A percentile compares a stretch with the other conserved stretches of the same genome.
phyloP scores from a whole-genome alignment of 2,113 vertebrate genomes.

The Hypomesus transpacificus region DNA sequence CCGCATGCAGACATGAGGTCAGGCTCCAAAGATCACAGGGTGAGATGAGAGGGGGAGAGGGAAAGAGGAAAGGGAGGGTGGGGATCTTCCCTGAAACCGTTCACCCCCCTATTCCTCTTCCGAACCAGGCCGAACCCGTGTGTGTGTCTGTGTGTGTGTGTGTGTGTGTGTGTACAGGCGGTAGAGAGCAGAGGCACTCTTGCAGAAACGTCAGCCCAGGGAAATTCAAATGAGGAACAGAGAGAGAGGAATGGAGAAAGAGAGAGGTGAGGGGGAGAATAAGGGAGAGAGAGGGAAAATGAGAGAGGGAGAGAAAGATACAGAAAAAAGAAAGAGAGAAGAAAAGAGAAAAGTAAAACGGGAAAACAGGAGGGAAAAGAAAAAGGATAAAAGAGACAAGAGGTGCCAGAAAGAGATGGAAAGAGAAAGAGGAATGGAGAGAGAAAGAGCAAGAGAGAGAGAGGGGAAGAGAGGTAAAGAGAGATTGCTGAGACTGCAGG shows the following conservation, averaged over 20 bases:
- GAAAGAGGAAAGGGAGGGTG: neutral
- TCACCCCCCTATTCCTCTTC: neutral
- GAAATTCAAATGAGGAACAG: constrained; percentile 86
- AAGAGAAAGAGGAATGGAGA: constrained; percentile 51
- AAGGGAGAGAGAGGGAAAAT: constrained; percentile 24
- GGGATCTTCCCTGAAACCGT: constrained; percentile 6
- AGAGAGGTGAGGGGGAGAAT: neutral
- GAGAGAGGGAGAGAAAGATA: constrained; percentile 13
- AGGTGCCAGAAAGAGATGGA: constrained; percentile 34
- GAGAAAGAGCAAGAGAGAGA: constrained; percentile 58
- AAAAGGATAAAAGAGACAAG: constrained; percentile 42
- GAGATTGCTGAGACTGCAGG: constrained; percentile 76
- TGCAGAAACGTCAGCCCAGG: constrained; percentile 96
- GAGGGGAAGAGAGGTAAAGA: constrained; percentile 57
- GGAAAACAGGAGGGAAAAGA: constrained; percentile 37
- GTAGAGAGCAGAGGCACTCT: constrained; percentile 85
- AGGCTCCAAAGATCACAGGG: constrained; percentile 78
- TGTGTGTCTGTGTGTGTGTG: constrained; percentile 11
- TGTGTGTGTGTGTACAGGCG: constrained; percentile 39
- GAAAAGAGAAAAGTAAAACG: constrained; percentile 43
- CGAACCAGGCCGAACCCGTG: constrained; percentile 46
- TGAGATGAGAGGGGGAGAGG: constrained; percentile 57
- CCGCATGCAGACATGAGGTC: constrained; percentile 72
- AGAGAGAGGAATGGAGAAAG: constrained; percentile 52
- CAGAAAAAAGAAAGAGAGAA: constrained; percentile 9